Evolutionary conservation across 2,888 invertebrate genomes (phyloP), one percentile per base, ranked within the genome.

Genomic region (Lysandra coridon): DNA sequence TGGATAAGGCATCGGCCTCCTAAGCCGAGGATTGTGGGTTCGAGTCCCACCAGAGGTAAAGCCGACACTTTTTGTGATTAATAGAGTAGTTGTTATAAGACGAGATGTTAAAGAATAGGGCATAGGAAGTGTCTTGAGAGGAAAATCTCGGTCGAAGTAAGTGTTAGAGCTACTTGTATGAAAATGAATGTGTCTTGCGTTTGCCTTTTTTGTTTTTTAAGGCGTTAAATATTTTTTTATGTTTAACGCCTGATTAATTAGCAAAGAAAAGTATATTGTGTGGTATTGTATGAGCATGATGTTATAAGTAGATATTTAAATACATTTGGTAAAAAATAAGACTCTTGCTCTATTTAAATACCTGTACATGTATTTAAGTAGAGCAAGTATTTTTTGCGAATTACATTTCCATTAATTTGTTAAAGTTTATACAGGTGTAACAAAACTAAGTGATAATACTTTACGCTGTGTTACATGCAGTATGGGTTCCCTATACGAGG

Each of bases 11-110:
- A 96, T 96, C 96, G 96, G 96, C 96, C 96, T 96, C 96, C 96
- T 96, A 96, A 96, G 96, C 96, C 96, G 96, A 96, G 96, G 96
- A 96, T 96, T 96, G 96, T 96, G 96, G 96, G 96, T 96, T 97
- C 97, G 97, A 97, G 96, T 97, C 97, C 96, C 97, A 96, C 96
- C 97, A 96, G 97, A 97, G 97, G 97, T 97, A 97, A 83, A 53
- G 23, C n/a, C 77, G 40, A 40, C 77, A 73, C 84, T 91, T 91
- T 91, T 91, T 90, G 88, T 83, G 14, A 40, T 37, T 49, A 5
- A 17, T 73, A 78, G 33, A 14, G 53, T 14, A 17, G 57, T 37
- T 78, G 57, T 12, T 17, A 57, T 57, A 17, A 57, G 57, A 57
- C 57, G 57, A 57, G 57, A 57, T 57, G 12, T 57, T 57, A 17